Conservation (phyloP, 2,113 vertebrate genomes). For the Pionites leucogaster region DNA sequence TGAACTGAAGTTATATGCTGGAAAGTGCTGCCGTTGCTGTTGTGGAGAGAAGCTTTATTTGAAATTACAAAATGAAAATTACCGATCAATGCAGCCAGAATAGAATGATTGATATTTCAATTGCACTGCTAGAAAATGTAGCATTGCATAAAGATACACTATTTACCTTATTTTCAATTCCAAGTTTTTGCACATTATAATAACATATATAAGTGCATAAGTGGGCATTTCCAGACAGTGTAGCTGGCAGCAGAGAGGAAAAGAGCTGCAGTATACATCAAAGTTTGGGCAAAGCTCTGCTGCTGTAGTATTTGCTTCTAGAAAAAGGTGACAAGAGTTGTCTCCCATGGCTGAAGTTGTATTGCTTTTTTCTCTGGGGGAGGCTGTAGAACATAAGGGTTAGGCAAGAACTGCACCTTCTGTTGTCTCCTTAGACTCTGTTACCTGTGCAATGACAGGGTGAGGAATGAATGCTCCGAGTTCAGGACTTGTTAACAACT, state of each 20-base stretch:
- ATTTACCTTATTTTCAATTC: constrained; percentile 65
- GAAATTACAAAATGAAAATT: constrained; percentile 78
- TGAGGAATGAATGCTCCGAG: not conserved
- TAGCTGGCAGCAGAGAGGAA: not conserved
- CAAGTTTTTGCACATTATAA: constrained; percentile 28
- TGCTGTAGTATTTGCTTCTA: not conserved
- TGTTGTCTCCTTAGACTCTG: rapidly evolving
- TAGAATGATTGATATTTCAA: constrained; percentile 64
- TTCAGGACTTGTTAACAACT: not conserved
- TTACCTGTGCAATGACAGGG: not conserved
- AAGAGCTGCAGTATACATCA: not conserved
- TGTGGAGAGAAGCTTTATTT: constrained; percentile 66
- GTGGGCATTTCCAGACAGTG: not conserved
- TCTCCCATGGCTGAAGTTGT: not conserved
- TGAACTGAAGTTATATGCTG: constrained; percentile 57
- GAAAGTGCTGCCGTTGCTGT: constrained; percentile 48
- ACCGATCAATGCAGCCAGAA: constrained; percentile 70
- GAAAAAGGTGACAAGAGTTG: not conserved
- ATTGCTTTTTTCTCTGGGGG: not conserved
- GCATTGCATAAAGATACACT: constrained; percentile 53
- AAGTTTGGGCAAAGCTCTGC: not conserved
- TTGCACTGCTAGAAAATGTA: constrained; percentile 46
- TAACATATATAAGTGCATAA: not conserved
- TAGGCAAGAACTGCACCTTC: not conserved
- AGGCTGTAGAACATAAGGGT: not conserved